Base-by-base conservation (phyloP, 2,888 invertebrate species). In the Ametastegia equiseti region DNA sequence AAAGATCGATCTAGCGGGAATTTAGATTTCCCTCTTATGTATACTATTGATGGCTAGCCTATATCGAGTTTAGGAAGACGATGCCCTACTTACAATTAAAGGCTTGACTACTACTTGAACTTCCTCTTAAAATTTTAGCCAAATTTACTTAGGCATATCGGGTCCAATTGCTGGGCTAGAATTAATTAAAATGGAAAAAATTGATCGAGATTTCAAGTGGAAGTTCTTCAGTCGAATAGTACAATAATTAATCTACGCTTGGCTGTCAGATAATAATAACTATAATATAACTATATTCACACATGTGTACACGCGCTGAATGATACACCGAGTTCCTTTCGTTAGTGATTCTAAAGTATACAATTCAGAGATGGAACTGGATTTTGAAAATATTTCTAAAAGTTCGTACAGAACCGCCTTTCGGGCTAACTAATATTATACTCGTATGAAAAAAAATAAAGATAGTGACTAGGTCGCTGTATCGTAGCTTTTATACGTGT, bases 401-500 rank as follows among this genome's bases (percentile, higher is more conserved):
- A 39, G 3, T 67, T 39, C 19, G 30, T 7, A 60, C 13, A 23
- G 13, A 27, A 60, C 11, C n/a, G n/a, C n/a, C n/a, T 60, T 65
- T 9, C 36, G 33, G 36, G n/a, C 15, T 23, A 36, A 65, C 65
- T 65, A 39, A 36, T 27, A 39, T 39, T 2, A 39, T 39, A 15
- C 15, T 67, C 15, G 19, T 67, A 67, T 11, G 19, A 67, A 36
- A 11, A 67, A 11, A 19, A 33, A n/a, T n/a, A 67, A 7, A 33
- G 1, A 47, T 54, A 67, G 65, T 75, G 90, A 92, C 92, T 93
- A 91, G 91, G 92, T 82, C 92, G 94, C 85, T 87, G 93, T 91
- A 84, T 92, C 92, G 90, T 95, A 96, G 33, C 95, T 95, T 91
- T 95, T 95, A 91, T 95, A 96, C 1, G 95, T 95, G 88, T 95